Base-by-base conservation (phyloP, 2,888 invertebrate genomes). In the Ectobius pallidus region DNA sequence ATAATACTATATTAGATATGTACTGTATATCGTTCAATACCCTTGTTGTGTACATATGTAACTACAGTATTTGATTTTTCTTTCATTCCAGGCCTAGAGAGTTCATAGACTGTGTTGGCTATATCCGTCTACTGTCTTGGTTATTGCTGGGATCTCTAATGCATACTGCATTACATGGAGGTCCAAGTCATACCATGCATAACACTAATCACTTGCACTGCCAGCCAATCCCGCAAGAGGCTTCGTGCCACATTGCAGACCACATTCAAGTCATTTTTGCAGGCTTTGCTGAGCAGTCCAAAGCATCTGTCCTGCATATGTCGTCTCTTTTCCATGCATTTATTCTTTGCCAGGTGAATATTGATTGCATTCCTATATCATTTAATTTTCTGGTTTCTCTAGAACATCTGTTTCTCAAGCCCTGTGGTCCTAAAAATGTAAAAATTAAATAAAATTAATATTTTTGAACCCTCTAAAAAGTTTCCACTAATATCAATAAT, bases 281-380 rank as follows among this genome's bases (percentile, higher is more conserved):
- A 0, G 97, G 97, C 11, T 99, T 99, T 87, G 96, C 97, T 39
- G 99, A 99, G 81, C 96, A 97, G 81, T 92, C 93, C 1, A 97
- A 96, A 85, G 90, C 94, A 2, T 95, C 95, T 0, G 94, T 95
- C 4, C 87, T 94, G 70, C 97, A 99, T 80, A 96, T 98, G 96
- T 95, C 95, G 69, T 96, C 97, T 0, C 85, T 99, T 69, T 97
- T 97, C 84, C 96, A 98, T 84, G 97, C 98, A 3, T 99, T 99
- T 84, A 94, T 97, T 74, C 87, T 99, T 65, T 99, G 99, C 81
- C 99, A 99, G 86, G 91, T 91, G 84, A 81, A 76, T 73, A 74
- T 11, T 55, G 55, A n/a, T n/a, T n/a, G n/a, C n/a, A n/a, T n/a
- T n/a, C n/a, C n/a, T n/a, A n/a, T n/a, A n/a, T n/a, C n/a, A n/a